Evolutionary conservation across 1,140 invertebrate genomes (phyloP).

Genomic region (Dolichoris vasculosae): DNA sequence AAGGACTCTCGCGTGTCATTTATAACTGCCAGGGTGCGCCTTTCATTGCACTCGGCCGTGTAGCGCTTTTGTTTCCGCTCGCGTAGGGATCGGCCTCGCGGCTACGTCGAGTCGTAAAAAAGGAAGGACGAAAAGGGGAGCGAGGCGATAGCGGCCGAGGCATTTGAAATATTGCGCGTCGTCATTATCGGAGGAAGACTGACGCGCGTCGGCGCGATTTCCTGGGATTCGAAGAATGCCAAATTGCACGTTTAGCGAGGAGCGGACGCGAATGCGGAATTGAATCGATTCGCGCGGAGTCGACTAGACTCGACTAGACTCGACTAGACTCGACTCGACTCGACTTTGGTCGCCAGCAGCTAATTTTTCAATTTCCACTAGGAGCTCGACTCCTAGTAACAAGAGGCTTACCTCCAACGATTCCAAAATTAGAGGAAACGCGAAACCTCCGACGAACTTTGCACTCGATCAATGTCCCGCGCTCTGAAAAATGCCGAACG

Average conservation of each 20-base stretch:
- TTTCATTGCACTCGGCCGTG: slow-evolving; percentile 5
- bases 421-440: neutral
- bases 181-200: neutral
- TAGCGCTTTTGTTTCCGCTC: slow-evolving; percentile 14
- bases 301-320: too few relatives aligned
- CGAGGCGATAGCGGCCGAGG: neutral
- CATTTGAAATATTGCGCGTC: slow-evolving; percentile 12
- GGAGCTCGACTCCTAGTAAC: neutral
- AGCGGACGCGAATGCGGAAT: neutral
- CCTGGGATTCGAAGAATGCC: slow-evolving; percentile 6
- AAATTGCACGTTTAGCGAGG: neutral
- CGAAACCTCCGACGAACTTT: neutral
- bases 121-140: neutral
- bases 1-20: slow-evolving; percentile 8
- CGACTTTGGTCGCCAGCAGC: neutral
- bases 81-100: too few relatives aligned
- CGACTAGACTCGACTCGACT: neutral
- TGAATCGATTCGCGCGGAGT: neutral
- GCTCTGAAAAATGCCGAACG: neutral
- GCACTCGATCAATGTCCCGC: neutral
- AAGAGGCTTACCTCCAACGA: neutral
- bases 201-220: neutral
- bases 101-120: too few relatives aligned
- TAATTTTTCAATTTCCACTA: neutral
- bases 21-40: slow-evolving; percentile 26